Base-by-base conservation (phyloP, 2,888 invertebrate species). In the Lycaena phlaeas region DNA sequence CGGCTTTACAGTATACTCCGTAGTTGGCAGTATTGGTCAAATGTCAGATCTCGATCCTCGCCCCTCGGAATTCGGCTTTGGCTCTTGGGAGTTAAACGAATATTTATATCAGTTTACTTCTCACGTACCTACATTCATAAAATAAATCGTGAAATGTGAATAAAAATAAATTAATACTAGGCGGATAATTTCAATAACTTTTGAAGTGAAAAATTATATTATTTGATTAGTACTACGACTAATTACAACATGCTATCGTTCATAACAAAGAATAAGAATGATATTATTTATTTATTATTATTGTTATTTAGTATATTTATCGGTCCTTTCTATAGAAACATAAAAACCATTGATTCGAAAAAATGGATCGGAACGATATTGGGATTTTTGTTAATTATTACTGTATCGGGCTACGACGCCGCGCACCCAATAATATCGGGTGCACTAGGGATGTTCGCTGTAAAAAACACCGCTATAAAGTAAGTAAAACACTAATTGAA, bases 231-330 rank as follows among this genome's bases (percentile, higher is more conserved):
- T n/a, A n/a, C n/a, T n/a, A n/a, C n/a, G n/a, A n/a, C n/a, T n/a
- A n/a, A n/a, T n/a, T n/a, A n/a, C n/a, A n/a, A 12, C 22, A 77
- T 82, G 77, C 57, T 61, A 48, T 46, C 69, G 2, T 77, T 84
- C 52, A 26, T 84, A 34, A 61, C 57, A 36, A 92, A 92, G 89
- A 88, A 89, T 61, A 73, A 86, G 57, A 91, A 93, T 64, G 94
- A 94, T 73, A 77, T 93, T 39, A 82, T 93, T 54, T 94, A 94
- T 68, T 79, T 93, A 39, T 64, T 79, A 9, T 74, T 93, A 37
- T 71, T 94, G 46, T 61, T 92, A 38, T 79, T 87, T 38, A 91
- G 91, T 61, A 89, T 93, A 44, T 87, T 78, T 11, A 87, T 92
- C 54, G 94, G 94, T 0, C 85, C 87, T 26, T 86, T 87, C 59